These are phyloP conservation scores for Coregonus ussuriensis DNA, from an alignment of 2,797 vertebrate species.

Conservation along the genomic window DNA sequence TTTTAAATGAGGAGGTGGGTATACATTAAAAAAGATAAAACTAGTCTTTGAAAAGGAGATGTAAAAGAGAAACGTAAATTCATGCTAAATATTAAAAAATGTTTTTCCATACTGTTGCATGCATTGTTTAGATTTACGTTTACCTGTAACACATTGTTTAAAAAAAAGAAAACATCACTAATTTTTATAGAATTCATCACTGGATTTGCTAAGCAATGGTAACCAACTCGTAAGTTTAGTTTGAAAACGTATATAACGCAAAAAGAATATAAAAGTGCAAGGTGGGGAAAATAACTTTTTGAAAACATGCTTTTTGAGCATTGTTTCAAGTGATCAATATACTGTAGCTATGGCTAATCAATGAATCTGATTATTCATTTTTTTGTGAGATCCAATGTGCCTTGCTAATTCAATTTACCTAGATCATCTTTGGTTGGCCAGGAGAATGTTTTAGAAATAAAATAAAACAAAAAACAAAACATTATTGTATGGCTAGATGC, in stretches of 20 bases:
- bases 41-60: not conserved
- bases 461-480: constrained; percentile 58
- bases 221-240: constrained; percentile 2
- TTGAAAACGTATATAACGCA: constrained; percentile 59
- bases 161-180: not conserved
- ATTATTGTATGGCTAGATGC: constrained; percentile 54
- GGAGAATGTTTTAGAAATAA: constrained; percentile 68
- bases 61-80: constrained; percentile 12
- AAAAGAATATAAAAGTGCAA: constrained; percentile 57
- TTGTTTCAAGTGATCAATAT: constrained; percentile 60
- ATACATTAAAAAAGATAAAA: not conserved
- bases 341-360: constrained; percentile 43
- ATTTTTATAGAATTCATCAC: not conserved
- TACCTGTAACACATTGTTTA: constrained; percentile 21
- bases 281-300: constrained; percentile 22
- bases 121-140: constrained; percentile 71
- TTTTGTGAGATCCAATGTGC: constrained; percentile 42
- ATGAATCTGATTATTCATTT: constrained; percentile 40
- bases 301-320: constrained; percentile 76
- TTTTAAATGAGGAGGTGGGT: constrained; percentile 1
- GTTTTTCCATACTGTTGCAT: constrained; percentile 44
- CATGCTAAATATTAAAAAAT: constrained; percentile 14
- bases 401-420: constrained; percentile 75
- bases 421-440: constrained; percentile 76
- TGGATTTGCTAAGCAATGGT: not conserved